Evolutionary conservation across 1,140 invertebrate species (phyloP), one percentile per base, ranked within the genome.

Genomic region (Calephelis virginiensis): DNA sequence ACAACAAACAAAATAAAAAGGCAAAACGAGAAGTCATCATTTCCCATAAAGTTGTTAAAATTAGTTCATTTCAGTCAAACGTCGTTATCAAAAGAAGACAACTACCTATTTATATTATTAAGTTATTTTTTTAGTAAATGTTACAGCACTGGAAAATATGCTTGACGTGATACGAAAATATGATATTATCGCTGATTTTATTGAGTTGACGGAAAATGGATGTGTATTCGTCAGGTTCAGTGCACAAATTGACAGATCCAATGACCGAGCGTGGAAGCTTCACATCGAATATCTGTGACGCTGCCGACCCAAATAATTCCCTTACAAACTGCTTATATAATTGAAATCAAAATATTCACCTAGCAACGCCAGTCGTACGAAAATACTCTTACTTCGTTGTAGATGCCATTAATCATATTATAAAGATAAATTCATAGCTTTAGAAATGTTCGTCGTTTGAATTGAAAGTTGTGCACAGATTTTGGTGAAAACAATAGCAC

Each of bases 191-290:
- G 11, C 17, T 77, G 73, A 81, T 81, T 77, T 81, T 71, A 79
- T 80, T 70, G 71, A 73, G 76, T 64, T 80, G 81, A 83, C 80
- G 78, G 76, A 75, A 74, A 79, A 79, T 81, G 79, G 80, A 56
- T 56, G 11, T 56, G 50, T 81, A 82, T 86, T 81, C 83, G 77
- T 80, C 75, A 78, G 80, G 71, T 80, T 76, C 78, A 73, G 61
- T 77, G 83, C 61, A 77, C 79, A 84, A 85, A 85, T 89, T 86
- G 85, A 87, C 80, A 84, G 75, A 76, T 81, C 76, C 79, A 77
- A 76, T 78, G 81, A 82, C 83, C 78, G 75, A 64, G 68, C 64
- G 67, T 63, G 70, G 62, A 59, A 71, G 17, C 11, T 56, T 37
- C 11, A 56, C 17, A 14, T 37, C 50, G 73, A 64, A 65, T 80